phyloP scores from a whole-genome alignment of 1,140 invertebrate genomes.

The Bemisia tabaci region DNA sequence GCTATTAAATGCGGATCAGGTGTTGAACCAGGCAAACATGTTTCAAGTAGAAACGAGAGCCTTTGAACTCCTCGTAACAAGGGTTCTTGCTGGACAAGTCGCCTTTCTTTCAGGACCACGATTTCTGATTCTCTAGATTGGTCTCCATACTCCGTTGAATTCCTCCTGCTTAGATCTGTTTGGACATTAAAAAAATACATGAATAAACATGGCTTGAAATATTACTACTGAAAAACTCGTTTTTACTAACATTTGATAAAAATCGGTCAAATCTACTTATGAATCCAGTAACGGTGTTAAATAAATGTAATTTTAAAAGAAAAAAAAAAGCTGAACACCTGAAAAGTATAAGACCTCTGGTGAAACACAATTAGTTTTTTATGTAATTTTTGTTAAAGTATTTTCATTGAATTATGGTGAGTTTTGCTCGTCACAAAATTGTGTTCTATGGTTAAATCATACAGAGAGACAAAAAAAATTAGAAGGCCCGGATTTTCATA shows the following conservation, averaged over 20 bases:
- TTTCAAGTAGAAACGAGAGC: conserved; percentile 83
- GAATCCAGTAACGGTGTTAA: too few species aligned
- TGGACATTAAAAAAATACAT: neutral
- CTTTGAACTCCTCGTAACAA: conserved; percentile 67
- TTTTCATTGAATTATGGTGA: too few species aligned
- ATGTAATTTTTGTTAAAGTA: too few species aligned
- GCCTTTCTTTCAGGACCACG: conserved; percentile 69
- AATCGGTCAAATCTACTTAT: neutral
- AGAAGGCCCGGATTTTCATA: too few species aligned
- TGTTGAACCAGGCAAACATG: conserved; percentile 83
- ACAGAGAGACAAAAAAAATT: too few species aligned
- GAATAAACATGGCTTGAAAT: neutral
- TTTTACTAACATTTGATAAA: too few species aligned
- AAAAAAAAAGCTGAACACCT: neutral
- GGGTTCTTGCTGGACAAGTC: conserved; percentile 54
- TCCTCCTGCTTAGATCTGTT: conserved; percentile 70
- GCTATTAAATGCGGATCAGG: conserved; percentile 92
- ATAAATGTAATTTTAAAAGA: neutral
- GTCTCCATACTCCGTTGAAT: conserved; percentile 66
- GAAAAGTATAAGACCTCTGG: too few species aligned
- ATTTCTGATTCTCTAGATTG: conserved; percentile 67
- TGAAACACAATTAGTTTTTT: too few species aligned
- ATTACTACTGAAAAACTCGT: neutral
- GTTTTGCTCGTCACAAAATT: too few species aligned
- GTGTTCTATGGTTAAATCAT: too few species aligned